A percentile compares a stretch with the other conserved stretches of the same genome.
Conservation (phyloP, 1,140 invertebrate genomes). For the Zaprionus capensis region DNA sequence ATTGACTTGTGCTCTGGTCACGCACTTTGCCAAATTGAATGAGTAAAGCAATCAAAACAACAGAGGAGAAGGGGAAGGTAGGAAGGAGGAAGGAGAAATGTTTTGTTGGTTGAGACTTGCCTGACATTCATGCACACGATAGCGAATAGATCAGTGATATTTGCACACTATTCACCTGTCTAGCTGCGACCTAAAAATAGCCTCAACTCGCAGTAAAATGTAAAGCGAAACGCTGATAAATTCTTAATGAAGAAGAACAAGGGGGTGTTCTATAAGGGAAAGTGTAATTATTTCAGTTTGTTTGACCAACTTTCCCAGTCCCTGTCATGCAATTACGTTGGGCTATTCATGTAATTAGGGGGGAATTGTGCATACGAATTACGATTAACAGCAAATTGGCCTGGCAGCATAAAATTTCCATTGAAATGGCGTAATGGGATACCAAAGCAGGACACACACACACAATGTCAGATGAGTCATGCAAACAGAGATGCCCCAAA, state of each 20-base stretch:
- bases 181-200: conserved; percentile 42
- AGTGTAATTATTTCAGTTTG: conserved; percentile 9
- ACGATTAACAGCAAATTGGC: conserved; percentile 60
- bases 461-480: conserved; percentile 50
- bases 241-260: background rate
- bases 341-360: conserved; percentile 55
- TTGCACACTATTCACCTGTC: conserved; percentile 26
- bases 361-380: conserved; percentile 68
- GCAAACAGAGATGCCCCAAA: conserved; percentile 10
- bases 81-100: background rate
- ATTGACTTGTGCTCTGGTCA: conserved; percentile 23
- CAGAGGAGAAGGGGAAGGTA: conserved; percentile 4
- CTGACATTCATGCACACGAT: conserved; percentile 22
- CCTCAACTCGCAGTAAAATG: background rate
- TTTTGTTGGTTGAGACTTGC: background rate
- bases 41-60: conserved; percentile 13
- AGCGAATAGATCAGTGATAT: conserved; percentile 25
- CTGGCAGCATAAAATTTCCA: conserved; percentile 20
- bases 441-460: conserved; percentile 23
- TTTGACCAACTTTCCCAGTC: background rate
- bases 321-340: conserved; percentile 14
- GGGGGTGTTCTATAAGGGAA: too few relatives aligned
- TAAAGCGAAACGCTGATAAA: background rate
- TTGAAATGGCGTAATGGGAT: conserved; percentile 46
- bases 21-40: conserved; percentile 26